A percentile compares a stretch with the other conserved stretches of the same genome.
Evolutionary conservation across 1,140 invertebrate species (phyloP).

Genomic region (Pseudoatta argentina): DNA sequence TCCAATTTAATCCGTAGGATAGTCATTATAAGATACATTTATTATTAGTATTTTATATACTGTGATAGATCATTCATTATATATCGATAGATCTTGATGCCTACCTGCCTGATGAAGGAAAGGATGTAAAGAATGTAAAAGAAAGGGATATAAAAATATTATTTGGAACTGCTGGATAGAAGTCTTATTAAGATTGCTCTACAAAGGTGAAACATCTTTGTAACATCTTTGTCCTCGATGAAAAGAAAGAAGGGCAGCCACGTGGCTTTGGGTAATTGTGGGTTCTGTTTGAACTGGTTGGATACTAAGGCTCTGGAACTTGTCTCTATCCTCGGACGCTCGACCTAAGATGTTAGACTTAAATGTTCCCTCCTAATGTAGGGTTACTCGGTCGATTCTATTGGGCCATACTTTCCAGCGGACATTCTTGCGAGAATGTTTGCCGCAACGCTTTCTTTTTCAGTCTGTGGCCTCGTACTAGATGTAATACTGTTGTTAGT

Average conservation of each 20-base stretch:
- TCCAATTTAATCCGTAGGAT: neutral
- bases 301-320: neutral
- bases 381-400: slow-evolving; percentile 22
- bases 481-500: neutral
- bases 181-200: neutral
- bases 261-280: slow-evolving; percentile 31
- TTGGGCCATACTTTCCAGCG: neutral
- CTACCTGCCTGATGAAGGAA: neutral
- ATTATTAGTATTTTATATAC: neutral
- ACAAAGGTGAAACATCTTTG: neutral
- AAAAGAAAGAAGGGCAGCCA: slow-evolving; percentile 21
- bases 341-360: neutral
- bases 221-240: neutral
- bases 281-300: slow-evolving; percentile 40
- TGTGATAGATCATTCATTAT: too few species aligned
- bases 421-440: neutral
- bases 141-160: neutral
- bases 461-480: neutral
- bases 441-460: neutral
- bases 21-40: neutral
- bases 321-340: slow-evolving; percentile 42
- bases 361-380: slow-evolving; percentile 45
- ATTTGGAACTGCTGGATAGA: neutral
- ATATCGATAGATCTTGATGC: neutral
- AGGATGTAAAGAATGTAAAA: neutral